Evolutionary conservation across 30 jellyfish, hydroid and myxozoan genomes (phyloP).

Genomic region (Morbakka virulenta): DNA sequence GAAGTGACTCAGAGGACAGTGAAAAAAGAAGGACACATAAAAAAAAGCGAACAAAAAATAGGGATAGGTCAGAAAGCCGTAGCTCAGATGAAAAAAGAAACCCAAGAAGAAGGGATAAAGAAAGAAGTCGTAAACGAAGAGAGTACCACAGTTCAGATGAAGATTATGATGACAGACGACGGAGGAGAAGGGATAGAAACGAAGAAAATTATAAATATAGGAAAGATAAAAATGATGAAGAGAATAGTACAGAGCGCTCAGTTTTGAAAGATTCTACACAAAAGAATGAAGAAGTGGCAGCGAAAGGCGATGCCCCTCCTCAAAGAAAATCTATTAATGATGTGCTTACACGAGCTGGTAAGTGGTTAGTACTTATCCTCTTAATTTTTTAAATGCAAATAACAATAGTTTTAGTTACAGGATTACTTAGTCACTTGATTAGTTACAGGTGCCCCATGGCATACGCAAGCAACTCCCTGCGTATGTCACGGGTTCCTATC

Average conservation of each 20-base stretch:
- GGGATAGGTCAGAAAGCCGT: not conserved
- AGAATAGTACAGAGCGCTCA: not conserved
- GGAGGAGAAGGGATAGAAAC: not conserved
- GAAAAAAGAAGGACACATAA: not conserved
- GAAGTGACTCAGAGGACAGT: constrained; percentile 3
- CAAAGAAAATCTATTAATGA: constrained; percentile 67
- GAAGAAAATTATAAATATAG: not conserved
- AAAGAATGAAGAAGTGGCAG: not conserved
- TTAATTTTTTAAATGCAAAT: not conserved
- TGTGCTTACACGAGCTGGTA: constrained; percentile 88
- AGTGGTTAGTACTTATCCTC: not conserved
- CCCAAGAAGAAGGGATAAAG: constrained; percentile 9
- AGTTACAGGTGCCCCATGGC: no score
- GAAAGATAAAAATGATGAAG: constrained; percentile 7
- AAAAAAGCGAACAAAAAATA: not conserved
- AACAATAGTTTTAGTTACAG: no score
- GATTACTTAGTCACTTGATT: no score
- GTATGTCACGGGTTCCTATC: no score
- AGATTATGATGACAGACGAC: not conserved
- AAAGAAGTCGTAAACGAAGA: constrained; percentile 8
- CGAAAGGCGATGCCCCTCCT: not conserved
- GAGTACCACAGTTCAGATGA: not conserved
- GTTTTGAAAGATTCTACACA: not conserved
- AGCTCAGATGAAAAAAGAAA: not conserved
- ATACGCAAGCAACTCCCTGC: no score